Evolutionary conservation across 2,888 invertebrate species (phyloP).

Genomic region (Trimorus sp.): DNA sequence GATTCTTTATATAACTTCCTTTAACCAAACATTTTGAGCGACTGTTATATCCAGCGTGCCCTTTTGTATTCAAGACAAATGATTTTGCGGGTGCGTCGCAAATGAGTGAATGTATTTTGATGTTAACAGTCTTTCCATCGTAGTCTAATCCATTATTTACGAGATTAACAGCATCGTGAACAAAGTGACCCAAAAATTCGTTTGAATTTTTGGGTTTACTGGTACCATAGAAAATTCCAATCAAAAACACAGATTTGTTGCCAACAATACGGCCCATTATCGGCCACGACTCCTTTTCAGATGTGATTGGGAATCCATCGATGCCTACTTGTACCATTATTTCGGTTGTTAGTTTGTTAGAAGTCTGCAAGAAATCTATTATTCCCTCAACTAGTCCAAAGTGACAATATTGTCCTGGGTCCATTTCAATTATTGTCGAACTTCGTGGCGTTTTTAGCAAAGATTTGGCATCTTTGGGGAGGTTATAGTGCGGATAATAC

Average conservation of each 20-base stretch:
- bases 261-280: conserved; percentile 12
- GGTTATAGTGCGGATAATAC: background rate
- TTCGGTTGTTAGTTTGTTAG: background rate
- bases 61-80: conserved; percentile 8
- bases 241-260: background rate
- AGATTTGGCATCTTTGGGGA: background rate
- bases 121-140: background rate
- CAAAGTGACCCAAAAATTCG: background rate
- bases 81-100: conserved; percentile 19
- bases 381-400: conserved; percentile 5
- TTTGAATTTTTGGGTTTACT: background rate
- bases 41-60: conserved; percentile 5
- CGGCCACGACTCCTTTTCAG: conserved; percentile 11
- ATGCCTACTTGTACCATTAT: conserved; percentile 3
- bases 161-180: background rate
- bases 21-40: conserved; percentile 2
- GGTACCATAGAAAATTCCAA: background rate
- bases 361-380: background rate
- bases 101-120: conserved; percentile 7
- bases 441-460: background rate
- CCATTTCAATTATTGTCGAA: background rate
- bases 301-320: conserved; percentile 9
- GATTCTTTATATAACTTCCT: background rate
- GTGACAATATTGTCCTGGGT: conserved; percentile 4
- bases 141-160: background rate